Evolutionary conservation across 92 coral and sea anemone species (phyloP).

Genomic region (Epizoanthus stellaris): DNA sequence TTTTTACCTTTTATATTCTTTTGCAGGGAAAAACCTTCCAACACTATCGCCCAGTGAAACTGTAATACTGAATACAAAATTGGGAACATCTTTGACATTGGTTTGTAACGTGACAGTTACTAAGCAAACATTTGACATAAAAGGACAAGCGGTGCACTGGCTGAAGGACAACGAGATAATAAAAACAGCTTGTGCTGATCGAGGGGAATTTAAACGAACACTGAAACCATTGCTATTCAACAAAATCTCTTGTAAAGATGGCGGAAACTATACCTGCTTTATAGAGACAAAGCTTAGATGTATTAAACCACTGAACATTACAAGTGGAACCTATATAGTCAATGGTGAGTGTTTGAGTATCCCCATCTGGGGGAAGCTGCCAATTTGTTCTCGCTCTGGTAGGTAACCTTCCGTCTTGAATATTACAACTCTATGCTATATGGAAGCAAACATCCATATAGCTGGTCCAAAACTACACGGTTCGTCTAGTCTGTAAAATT

Average conservation of each 20-base stretch:
- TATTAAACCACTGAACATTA: slow-evolving; percentile 15
- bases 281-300: slow-evolving; percentile 10
- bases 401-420: no score
- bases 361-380: not conserved
- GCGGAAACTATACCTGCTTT: slow-evolving; percentile 31
- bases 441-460: no score
- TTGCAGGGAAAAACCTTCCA: not conserved
- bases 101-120: slow-evolving; percentile 24
- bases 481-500: no score
- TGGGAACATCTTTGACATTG: slow-evolving; percentile 21
- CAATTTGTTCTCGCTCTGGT: not conserved
- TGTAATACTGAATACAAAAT: not conserved
- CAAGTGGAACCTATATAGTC: slow-evolving; percentile 26
- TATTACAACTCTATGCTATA: not conserved
- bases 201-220: slow-evolving; percentile 25
- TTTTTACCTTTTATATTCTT: not conserved
- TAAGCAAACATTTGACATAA: slow-evolving; percentile 1
- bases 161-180: slow-evolving; percentile 18
- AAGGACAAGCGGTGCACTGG: slow-evolving; percentile 21
- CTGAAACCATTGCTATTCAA: slow-evolving; percentile 14
- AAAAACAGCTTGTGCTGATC: slow-evolving; percentile 16
- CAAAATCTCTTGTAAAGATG: slow-evolving; percentile 29
- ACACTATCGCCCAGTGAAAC: not conserved
- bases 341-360: slow-evolving; percentile 4
- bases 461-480: no score